These are phyloP conservation scores for Dynastes tityus DNA, from an alignment of 2,888 invertebrate species.

Conservation along the genomic window DNA sequence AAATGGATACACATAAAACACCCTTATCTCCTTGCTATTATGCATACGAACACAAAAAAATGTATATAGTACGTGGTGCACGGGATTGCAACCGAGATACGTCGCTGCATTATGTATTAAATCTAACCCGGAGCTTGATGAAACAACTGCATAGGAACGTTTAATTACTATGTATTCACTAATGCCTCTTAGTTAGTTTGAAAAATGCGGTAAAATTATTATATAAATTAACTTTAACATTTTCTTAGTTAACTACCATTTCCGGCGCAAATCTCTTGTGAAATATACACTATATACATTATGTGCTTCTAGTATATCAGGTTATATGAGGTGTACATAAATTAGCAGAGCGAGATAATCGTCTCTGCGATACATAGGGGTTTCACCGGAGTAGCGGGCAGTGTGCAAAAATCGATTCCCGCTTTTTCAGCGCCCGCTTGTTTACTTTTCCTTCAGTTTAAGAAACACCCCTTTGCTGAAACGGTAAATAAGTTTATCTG, in stretches of 20 bases:
- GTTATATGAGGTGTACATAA: not conserved
- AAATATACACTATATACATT: not conserved
- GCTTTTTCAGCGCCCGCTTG: too few relatives aligned
- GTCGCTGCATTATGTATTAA: not conserved
- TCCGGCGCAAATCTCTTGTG: not conserved
- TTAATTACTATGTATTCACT: slow-evolving; percentile 16
- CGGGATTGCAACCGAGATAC: not conserved
- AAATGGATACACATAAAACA: slow-evolving; percentile 45
- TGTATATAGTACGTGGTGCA: slow-evolving; percentile 18
- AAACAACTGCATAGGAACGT: slow-evolving; percentile 7
- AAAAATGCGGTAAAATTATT: slow-evolving; percentile 11
- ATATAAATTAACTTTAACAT: slow-evolving; percentile 16
- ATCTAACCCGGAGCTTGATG: slow-evolving; percentile 17
- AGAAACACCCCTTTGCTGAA: too few relatives aligned
- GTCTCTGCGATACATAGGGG: too few relatives aligned
- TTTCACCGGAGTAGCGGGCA: too few relatives aligned
- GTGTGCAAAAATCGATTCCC: too few relatives aligned
- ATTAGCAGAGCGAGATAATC: too few relatives aligned
- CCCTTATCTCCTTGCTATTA: slow-evolving; percentile 35
- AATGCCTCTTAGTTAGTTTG: not conserved
- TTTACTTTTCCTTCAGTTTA: too few relatives aligned
- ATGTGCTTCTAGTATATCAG: not conserved
- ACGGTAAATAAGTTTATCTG: too few relatives aligned
- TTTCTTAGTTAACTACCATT: not conserved
- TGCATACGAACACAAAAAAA: slow-evolving; percentile 39